Percentiles rank a stretch among this genome's conserved stretches.
Evolutionary conservation across 2,797 vertebrate genomes (phyloP).

Genomic region (Scarus forsteni): DNA sequence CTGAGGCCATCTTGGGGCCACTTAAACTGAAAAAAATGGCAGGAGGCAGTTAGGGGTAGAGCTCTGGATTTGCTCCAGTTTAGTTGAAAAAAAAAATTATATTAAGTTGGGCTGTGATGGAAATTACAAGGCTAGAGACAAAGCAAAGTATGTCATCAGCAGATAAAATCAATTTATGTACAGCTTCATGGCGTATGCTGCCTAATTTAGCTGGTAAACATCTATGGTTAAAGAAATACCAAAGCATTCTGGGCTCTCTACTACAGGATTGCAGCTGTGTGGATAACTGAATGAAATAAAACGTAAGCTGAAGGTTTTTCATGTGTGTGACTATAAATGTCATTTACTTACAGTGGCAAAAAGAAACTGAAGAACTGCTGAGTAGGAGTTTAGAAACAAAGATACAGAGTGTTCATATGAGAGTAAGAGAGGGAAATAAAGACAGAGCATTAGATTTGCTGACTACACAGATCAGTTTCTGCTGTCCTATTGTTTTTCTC

Average conservation of each 20-base stretch:
- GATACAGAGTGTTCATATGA: neutral
- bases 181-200: neutral
- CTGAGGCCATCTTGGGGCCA: no score
- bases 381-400: constrained; percentile 14
- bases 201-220: neutral
- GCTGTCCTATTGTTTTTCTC: constrained; percentile 6
- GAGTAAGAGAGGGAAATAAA: neutral
- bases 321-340: neutral
- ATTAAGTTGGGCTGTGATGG: neutral
- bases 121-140: no score
- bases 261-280: neutral
- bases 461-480: constrained; percentile 17
- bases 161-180: neutral
- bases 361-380: constrained; percentile 24
- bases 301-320: neutral
- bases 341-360: neutral
- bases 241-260: neutral
- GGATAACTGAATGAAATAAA: neutral
- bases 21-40: no score
- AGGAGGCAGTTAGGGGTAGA: no score
- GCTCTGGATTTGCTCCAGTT: no score
- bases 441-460: constrained; percentile 11
- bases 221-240: neutral
- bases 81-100: neutral
- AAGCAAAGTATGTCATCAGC: no score